Conservation (phyloP, 2,113 vertebrate species). For the Nothobranchius kuhntae region DNA sequence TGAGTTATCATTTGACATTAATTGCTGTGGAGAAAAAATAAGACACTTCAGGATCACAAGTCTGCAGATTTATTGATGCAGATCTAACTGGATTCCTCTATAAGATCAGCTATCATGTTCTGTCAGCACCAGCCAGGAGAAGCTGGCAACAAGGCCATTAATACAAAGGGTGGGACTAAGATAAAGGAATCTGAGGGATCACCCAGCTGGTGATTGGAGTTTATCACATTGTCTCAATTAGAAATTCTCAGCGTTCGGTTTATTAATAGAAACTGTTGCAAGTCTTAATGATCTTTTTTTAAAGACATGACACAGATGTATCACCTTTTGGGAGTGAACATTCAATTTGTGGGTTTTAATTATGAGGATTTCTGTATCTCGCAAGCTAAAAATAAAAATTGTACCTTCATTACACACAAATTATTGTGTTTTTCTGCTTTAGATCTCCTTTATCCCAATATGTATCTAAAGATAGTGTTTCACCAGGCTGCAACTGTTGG, state of each 20-base stretch:
- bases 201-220: conserved; percentile 14
- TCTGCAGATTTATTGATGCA: conserved; percentile 46
- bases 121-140: conserved; percentile 39
- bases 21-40: conserved; percentile 14
- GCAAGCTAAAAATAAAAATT: not conserved
- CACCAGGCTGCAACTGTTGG: too few relatives aligned
- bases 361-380: not conserved
- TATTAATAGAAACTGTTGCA: conserved; percentile 17
- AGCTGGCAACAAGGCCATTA: conserved; percentile 35
- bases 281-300: not conserved
- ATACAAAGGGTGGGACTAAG: conserved; percentile 27
- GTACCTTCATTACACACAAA: not conserved
- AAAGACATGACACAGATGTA: not conserved
- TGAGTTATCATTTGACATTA: not conserved
- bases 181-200: too few relatives aligned
- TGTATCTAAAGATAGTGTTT: too few relatives aligned
- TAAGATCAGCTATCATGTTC: conserved; percentile 40
- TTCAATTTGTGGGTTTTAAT: not conserved
- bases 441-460: too few relatives aligned
- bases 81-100: conserved; percentile 22
- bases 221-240: conserved; percentile 41
- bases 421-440: too few relatives aligned
- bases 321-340: not conserved
- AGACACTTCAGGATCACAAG: conserved; percentile 21
- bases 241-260: conserved; percentile 9